These are phyloP conservation scores for Xiphorhynchus erythropygius DNA, from an alignment of 2,797 vertebrate genomes.

Conservation along the genomic window DNA sequence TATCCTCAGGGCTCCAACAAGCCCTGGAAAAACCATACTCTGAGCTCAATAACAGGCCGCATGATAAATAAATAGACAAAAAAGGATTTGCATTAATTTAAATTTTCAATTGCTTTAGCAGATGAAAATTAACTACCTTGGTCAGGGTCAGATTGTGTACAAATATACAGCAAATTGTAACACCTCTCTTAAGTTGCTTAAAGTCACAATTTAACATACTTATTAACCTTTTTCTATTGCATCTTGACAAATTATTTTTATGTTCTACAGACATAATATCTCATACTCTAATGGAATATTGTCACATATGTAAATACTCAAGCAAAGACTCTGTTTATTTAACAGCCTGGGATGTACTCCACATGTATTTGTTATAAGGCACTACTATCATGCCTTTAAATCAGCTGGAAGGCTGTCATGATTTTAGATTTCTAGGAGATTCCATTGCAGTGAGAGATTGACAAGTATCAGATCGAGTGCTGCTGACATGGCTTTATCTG, in stretches of 20 bases:
- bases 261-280: background rate
- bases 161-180: background rate
- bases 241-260: background rate
- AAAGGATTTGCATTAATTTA: background rate
- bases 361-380: background rate
- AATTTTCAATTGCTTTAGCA: background rate
- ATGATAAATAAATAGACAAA: background rate
- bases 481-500: background rate
- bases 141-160: background rate
- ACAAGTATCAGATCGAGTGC: background rate
- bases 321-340: background rate
- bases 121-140: background rate
- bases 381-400: background rate
- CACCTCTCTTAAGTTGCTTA: background rate
- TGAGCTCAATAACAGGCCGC: background rate
- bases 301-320: background rate
- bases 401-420: accelerated
- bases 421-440: background rate
- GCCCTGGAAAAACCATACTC: background rate
- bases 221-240: background rate
- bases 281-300: background rate
- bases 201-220: background rate
- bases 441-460: background rate
- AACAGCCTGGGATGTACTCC: background rate
- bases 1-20: background rate